Evolutionary conservation across 1,140 invertebrate genomes (phyloP).

Genomic region (Marisa cornuarietis): DNA sequence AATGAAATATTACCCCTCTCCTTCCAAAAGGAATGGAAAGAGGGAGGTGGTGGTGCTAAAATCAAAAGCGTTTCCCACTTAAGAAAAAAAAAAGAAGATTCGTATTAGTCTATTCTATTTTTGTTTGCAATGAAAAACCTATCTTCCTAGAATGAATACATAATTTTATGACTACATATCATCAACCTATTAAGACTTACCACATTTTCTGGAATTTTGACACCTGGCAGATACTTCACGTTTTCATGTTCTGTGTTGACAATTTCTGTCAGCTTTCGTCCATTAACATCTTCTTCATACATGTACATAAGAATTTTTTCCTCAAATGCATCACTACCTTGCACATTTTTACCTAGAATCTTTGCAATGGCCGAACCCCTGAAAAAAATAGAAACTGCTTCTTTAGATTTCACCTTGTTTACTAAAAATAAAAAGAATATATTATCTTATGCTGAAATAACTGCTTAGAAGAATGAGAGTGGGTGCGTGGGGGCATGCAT

Average conservation of each 20-base stretch:
- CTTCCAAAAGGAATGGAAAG: no score
- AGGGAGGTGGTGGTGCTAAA: no score
- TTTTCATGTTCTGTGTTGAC: constrained; percentile 99
- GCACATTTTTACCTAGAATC: constrained; percentile 92
- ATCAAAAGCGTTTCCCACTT: no score
- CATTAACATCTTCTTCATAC: constrained; percentile 95
- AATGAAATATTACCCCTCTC: no score
- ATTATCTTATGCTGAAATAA: no score
- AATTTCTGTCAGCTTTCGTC: constrained; percentile 96
- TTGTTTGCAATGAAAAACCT: no score
- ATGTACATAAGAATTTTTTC: constrained; percentile 87
- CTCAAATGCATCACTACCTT: constrained; percentile 69
- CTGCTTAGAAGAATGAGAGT: not conserved
- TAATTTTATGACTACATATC: not conserved
- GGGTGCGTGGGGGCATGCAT: not conserved
- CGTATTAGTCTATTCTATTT: no score
- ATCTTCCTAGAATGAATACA: not conserved
- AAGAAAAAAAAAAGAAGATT: no score
- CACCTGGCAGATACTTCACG: constrained; percentile 97
- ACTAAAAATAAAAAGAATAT: no score
- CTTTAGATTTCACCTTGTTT: no score
- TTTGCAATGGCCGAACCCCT: constrained; percentile 99
- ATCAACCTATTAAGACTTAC: constrained; percentile 46
- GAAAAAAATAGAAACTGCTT: constrained; percentile 34
- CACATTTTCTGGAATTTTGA: constrained; percentile 82